Evolutionary conservation across 2,113 vertebrate genomes (phyloP).

Genomic region (human (Homo sapiens)): DNA sequence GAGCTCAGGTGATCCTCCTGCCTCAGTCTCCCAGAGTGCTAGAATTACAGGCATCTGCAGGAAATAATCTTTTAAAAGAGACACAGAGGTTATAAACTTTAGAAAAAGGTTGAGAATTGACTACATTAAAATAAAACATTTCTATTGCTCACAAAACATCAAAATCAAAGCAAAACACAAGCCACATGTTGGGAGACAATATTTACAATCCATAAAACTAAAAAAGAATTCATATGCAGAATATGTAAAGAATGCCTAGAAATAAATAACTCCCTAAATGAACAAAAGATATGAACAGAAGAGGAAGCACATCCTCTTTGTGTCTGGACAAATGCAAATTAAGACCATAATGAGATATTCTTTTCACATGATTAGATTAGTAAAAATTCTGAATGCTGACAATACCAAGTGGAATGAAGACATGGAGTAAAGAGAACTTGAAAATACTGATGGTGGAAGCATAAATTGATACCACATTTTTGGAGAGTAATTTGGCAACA

Average conservation of each 20-base stretch:
- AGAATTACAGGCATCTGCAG: not conserved
- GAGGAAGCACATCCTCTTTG: not conserved
- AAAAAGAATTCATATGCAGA: not conserved
- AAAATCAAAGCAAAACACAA: not conserved
- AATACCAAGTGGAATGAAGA: not conserved
- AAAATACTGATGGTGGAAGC: not conserved
- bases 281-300: not conserved
- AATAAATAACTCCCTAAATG: not conserved
- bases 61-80: not conserved
- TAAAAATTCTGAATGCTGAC: not conserved
- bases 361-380: not conserved
- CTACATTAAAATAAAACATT: not conserved
- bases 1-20: no score
- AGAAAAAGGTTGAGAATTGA: not conserved
- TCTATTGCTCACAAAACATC: not conserved
- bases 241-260: not conserved
- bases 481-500: not conserved
- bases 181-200: not conserved
- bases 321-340: not conserved
- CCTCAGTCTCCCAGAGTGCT: no score
- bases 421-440: not conserved
- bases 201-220: not conserved
- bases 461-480: not conserved
- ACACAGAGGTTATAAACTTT: not conserved
- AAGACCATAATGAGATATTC: not conserved